Base-by-base conservation (phyloP, 2,113 vertebrate genomes). In the Cricetomys ansorgei region DNA sequence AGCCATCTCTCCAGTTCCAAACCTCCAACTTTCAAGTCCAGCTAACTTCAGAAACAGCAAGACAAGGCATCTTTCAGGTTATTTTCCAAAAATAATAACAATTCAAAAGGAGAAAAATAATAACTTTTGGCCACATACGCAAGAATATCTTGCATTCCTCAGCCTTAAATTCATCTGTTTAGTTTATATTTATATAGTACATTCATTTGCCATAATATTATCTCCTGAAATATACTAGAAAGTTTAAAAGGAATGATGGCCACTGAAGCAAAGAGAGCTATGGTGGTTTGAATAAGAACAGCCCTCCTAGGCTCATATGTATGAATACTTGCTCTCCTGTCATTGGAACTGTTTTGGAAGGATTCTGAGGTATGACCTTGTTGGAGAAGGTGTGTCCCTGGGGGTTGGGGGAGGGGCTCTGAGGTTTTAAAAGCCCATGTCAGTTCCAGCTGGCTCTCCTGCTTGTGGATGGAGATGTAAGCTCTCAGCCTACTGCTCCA, bases 171-270 rank as follows among this genome's bases (percentile, higher is more conserved):
- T 59, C 95, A 96, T 89, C 87, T 43, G 4, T 93, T 88, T 92
- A 80, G 53, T 97, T 96, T 92, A 31, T 93, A 80, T 96, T 95
- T 64, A 96, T 89, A 53, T 79, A 89, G 57, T 57, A 65, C n/a
- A 83, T 91, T 92, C 50, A 34, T 85, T 95, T 96, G 50, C 40
- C 53, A 92, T 94, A 89, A 34, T 55, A 53, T 79, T 94, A 94
- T 77, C 89, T 89, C 62, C n/a, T 89, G 93, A 79, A 83, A 69
- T 0, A 75, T 53, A 25, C 67, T 87, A 59, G 64, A 70, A 94
- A 79, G 7, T 65, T 75, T 93, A 50, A 94, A 92, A 89, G 57
- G 12, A 93, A 80, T 87, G 27, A 64, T 93, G 57, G 67, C 81
- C 89, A 94, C 89, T 55, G 29, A 96, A 62, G 17, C 16, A 59